phyloP scores from a whole-genome alignment of 2,113 vertebrate species.

The Anguilla rostrata region DNA sequence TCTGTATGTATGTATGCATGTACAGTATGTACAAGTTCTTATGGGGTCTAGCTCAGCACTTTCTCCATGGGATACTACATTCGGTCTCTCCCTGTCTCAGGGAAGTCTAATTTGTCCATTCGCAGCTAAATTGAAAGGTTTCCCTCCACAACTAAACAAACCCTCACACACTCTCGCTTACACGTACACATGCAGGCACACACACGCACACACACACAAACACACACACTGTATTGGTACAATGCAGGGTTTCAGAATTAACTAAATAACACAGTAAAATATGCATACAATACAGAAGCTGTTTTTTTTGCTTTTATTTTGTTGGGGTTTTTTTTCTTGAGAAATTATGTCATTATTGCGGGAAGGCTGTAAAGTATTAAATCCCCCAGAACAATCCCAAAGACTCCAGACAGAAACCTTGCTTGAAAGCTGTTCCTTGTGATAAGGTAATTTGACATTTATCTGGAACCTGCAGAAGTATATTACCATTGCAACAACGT shows the following conservation, averaged over 20 bases:
- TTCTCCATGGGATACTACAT: too few relatives aligned
- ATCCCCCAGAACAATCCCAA: slow-evolving; percentile 77
- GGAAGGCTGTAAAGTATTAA: slow-evolving; percentile 78
- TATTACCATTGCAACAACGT: slow-evolving; percentile 93
- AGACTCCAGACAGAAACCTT: slow-evolving; percentile 81
- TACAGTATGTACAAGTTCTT: not conserved
- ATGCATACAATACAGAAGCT: not conserved
- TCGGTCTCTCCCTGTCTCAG: too few relatives aligned
- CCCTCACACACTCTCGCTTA: too few relatives aligned
- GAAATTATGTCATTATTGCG: slow-evolving; percentile 82
- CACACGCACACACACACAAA: not conserved
- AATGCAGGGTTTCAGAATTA: slow-evolving; percentile 4
- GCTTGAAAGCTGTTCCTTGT: slow-evolving; percentile 80
- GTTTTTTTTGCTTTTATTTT: not conserved
- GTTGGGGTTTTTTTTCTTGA: not conserved
- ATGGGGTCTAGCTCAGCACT: too few relatives aligned
- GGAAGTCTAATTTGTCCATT: too few relatives aligned
- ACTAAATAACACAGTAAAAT: slow-evolving; percentile 5
- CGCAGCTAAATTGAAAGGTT: too few relatives aligned
- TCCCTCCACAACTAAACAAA: too few relatives aligned
- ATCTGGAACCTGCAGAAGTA: slow-evolving; percentile 86
- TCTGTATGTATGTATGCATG: not conserved
- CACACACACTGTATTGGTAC: not conserved
- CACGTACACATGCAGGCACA: too few relatives aligned
- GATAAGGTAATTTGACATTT: slow-evolving; percentile 85